Evolutionary conservation across 2,888 invertebrate species (phyloP).

Genomic region (Anthoptus insignis): DNA sequence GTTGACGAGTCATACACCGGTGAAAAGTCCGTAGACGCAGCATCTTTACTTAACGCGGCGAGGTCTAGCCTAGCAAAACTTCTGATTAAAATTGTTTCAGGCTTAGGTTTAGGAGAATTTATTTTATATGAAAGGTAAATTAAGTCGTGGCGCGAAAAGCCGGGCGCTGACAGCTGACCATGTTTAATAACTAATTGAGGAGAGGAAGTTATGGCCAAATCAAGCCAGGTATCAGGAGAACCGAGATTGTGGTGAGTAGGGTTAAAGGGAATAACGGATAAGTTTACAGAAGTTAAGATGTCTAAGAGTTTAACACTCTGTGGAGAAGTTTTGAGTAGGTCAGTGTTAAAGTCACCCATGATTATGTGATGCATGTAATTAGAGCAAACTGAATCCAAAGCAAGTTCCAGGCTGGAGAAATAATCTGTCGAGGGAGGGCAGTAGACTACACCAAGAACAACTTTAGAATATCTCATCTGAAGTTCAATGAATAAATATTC

Average conservation of each 20-base stretch:
- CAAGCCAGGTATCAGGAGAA: not conserved
- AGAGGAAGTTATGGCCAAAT: not conserved
- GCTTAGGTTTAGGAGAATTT: not conserved
- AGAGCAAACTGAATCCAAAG: not conserved
- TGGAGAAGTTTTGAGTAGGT: not conserved
- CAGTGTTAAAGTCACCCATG: not conserved
- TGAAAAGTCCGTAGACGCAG: not conserved
- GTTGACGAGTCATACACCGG: not conserved
- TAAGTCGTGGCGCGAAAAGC: not conserved
- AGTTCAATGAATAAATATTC: no score
- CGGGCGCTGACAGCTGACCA: not conserved
- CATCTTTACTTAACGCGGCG: no score
- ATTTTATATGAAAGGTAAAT: not conserved
- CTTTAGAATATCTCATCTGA: no score
- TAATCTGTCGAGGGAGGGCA: not conserved
- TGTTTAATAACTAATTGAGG: not conserved
- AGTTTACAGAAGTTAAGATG: no score
- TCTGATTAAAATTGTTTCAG: no score
- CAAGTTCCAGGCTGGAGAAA: constrained; percentile 2
- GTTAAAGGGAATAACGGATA: no score
- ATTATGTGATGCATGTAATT: not conserved
- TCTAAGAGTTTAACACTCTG: no score
- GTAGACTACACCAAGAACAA: not conserved
- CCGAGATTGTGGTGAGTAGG: not conserved
- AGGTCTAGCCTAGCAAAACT: no score